Percentiles rank a stretch among this genome's conserved stretches.
phyloP scores from a whole-genome alignment of 2,888 invertebrate species.

The Chymomyza caudatula region DNA sequence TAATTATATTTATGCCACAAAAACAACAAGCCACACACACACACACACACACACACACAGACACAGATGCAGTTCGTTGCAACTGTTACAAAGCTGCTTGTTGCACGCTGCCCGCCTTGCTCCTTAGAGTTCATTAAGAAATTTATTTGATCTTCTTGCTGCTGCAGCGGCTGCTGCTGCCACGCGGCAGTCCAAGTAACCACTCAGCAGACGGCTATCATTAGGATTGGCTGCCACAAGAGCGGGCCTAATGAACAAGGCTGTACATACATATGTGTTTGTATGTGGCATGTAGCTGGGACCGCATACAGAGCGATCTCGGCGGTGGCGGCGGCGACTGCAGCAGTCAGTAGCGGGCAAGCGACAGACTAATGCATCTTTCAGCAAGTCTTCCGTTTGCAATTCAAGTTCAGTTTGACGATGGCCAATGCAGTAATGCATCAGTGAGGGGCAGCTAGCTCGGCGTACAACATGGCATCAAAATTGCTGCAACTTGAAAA shows the following conservation, averaged over 20 bases:
- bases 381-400: slow-evolving; percentile 13
- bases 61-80: neutral
- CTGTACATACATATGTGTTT: neutral
- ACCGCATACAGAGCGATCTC: slow-evolving; percentile 7
- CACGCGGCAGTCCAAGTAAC: neutral
- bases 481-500: slow-evolving; percentile 1
- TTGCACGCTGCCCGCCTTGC: neutral
- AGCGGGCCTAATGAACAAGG: neutral
- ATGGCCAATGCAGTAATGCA: neutral
- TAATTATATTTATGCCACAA: slow-evolving; percentile 17
- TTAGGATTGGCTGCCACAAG: neutral
- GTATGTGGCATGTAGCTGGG: slow-evolving; percentile 1
- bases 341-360: neutral
- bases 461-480: slow-evolving; percentile 2
- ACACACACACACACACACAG: slow-evolving; percentile 1
- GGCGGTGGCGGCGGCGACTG: neutral
- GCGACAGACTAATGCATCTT: slow-evolving; percentile 11
- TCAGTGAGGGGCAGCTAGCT: neutral
- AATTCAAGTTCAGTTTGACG: slow-evolving; percentile 15
- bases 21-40: neutral
- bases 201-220: neutral
- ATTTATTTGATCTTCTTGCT: slow-evolving; percentile 16
- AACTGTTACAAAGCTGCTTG: neutral
- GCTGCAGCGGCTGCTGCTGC: neutral
- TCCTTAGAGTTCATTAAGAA: slow-evolving; percentile 13